Evolutionary conservation across 2,797 vertebrate genomes (phyloP).

Genomic region (Botia almorhae): DNA sequence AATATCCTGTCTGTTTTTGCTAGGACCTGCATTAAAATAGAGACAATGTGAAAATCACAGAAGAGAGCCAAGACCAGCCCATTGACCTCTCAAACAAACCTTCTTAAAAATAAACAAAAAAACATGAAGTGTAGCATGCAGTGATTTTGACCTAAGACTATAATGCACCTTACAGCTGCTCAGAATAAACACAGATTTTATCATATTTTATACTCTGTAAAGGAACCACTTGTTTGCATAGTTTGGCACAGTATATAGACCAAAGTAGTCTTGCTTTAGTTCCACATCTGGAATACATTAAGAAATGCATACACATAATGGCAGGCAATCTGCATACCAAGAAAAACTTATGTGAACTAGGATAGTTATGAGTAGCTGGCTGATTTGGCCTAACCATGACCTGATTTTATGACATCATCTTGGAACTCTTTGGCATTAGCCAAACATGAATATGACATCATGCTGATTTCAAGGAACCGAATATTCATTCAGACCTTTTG

Average conservation of each 20-base stretch:
- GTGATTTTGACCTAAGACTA: neutral
- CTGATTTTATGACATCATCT: neutral
- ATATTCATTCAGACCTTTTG: no score
- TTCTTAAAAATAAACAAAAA: no score
- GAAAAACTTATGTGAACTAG: neutral
- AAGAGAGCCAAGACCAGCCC: neutral
- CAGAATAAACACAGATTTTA: constrained; percentile 24
- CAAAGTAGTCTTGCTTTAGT: constrained; percentile 32
- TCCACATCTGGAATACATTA: constrained; percentile 60
- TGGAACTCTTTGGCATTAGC: neutral
- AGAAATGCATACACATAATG: constrained; percentile 22
- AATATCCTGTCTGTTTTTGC: neutral
- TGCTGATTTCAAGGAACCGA: no score
- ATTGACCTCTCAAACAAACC: neutral
- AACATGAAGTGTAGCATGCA: neutral
- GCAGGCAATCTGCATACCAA: constrained; percentile 9
- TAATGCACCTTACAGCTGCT: constrained; percentile 27
- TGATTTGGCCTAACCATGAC: constrained; percentile 21
- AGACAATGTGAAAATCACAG: neutral
- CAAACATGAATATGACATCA: neutral
- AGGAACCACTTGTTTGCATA: constrained; percentile 39
- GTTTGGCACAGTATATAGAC: constrained; percentile 40
- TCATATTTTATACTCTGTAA: constrained; percentile 28
- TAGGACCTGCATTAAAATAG: neutral
- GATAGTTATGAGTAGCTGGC: constrained; percentile 5